Evolutionary conservation across 2,113 vertebrate species (phyloP).

Genomic region (Eolophus roseicapilla): DNA sequence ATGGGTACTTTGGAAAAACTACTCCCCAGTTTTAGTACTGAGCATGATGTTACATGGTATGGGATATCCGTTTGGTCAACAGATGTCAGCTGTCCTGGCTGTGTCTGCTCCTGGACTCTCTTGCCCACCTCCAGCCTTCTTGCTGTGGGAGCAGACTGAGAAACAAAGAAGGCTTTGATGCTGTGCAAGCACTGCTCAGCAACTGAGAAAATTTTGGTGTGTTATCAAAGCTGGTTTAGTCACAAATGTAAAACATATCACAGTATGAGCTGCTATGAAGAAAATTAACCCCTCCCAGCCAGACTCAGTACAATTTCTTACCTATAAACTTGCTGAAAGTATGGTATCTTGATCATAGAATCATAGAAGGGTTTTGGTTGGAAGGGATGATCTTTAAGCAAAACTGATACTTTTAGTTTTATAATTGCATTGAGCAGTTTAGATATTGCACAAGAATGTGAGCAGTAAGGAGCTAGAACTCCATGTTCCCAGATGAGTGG

Average conservation of each 20-base stretch:
- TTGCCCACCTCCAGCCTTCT: neutral
- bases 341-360: neutral
- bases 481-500: neutral
- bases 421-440: neutral
- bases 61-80: neutral
- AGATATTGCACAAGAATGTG: neutral
- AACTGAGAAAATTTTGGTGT: rapidly evolving
- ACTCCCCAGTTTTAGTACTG: neutral
- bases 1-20: neutral
- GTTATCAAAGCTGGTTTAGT: neutral
- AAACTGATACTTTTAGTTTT: neutral
- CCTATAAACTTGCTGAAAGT: neutral
- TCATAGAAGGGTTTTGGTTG: neutral
- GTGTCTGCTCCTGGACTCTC: neutral
- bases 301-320: neutral
- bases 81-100: neutral
- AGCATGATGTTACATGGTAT: neutral
- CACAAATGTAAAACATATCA: neutral
- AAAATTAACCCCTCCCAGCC: neutral
- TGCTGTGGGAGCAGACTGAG: rapidly evolving
- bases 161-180: neutral
- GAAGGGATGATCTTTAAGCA: neutral
- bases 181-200: neutral
- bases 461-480: neutral
- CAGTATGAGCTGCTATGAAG: neutral